These are phyloP conservation scores for Rhabdomys pumilio DNA, from an alignment of 2,797 vertebrate species.

Conservation along the genomic window DNA sequence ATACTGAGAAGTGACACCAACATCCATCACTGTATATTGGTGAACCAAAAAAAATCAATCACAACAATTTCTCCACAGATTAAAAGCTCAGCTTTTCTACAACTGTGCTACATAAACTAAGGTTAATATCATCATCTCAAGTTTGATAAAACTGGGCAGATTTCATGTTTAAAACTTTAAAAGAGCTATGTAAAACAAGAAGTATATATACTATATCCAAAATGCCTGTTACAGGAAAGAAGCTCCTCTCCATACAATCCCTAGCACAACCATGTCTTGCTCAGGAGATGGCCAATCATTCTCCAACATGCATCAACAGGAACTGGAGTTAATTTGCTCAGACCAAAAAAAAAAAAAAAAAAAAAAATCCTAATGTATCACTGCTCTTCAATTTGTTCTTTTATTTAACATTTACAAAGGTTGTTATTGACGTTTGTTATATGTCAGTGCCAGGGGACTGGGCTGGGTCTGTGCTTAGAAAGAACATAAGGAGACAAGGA, in stretches of 20 bases:
- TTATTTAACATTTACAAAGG: constrained; percentile 90
- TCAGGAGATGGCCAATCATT: constrained; percentile 69
- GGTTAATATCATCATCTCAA: constrained; percentile 31
- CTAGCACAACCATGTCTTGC: constrained; percentile 62
- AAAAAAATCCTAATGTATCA: constrained; percentile 89
- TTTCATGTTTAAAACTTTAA: not conserved
- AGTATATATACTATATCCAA: constrained; percentile 27
- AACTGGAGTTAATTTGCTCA: constrained; percentile 77
- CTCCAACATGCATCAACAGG: constrained; percentile 82
- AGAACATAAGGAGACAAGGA: constrained; percentile 76
- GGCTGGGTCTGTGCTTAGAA: constrained; percentile 79
- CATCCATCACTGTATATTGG: not conserved
- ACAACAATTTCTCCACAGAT: constrained; percentile 34
- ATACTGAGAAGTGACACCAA: constrained; percentile 38
- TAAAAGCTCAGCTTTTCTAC: constrained; percentile 25
- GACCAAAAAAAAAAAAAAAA: constrained; percentile 71
- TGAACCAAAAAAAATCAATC: constrained; percentile 34
- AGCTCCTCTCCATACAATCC: constrained; percentile 44
- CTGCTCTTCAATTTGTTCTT: constrained; percentile 88
- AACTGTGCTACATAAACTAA: constrained; percentile 27
- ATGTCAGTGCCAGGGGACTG: constrained; percentile 83
- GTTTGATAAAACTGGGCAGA: constrained; percentile 56
- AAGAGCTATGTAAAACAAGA: constrained; percentile 39
- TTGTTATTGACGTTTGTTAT: constrained; percentile 89
- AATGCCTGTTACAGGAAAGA: not conserved